These are phyloP conservation scores for Acanthopagrus latus DNA, from an alignment of 2,797 vertebrate genomes.

Conservation along the genomic window DNA sequence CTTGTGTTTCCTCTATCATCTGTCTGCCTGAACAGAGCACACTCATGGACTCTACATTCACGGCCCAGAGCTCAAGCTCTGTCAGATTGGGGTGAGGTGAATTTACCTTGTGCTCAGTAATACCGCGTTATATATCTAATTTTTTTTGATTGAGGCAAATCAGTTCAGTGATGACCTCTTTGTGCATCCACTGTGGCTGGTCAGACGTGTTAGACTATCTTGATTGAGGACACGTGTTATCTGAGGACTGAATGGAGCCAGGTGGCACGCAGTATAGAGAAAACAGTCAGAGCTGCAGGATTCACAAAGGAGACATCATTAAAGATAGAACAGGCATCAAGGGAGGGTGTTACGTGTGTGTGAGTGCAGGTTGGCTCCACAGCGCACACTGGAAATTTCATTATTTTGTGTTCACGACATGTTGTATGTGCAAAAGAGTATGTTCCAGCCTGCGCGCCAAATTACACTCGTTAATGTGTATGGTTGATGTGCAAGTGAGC, in stretches of 20 bases:
- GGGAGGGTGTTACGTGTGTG: not conserved
- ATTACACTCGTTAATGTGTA: constrained; percentile 59
- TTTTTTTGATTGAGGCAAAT: constrained; percentile 11
- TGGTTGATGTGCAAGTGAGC: constrained; percentile 36
- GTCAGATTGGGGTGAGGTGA: not conserved
- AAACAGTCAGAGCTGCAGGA: constrained; percentile 43
- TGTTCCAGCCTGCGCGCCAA: constrained; percentile 60
- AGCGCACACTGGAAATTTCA: constrained; percentile 61
- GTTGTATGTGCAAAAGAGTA: constrained; percentile 38
- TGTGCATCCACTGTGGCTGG: not conserved
- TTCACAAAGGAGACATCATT: constrained; percentile 68
- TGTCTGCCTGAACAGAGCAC: constrained; percentile 20
- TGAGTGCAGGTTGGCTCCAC: constrained; percentile 18
- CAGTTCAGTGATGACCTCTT: constrained; percentile 8
- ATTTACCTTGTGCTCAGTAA: not conserved
- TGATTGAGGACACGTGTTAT: constrained; percentile 49
- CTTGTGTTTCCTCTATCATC: constrained; percentile 24
- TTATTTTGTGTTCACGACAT: constrained; percentile 57
- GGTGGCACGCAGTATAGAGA: constrained; percentile 56
- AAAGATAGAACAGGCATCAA: constrained; percentile 62
- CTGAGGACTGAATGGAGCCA: constrained; percentile 59
- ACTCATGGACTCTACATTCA: constrained; percentile 17
- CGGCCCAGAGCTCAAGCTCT: not conserved
- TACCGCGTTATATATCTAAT: not conserved
- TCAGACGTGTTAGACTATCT: constrained; percentile 23